Percentiles rank a stretch among this genome's conserved stretches.
Evolutionary conservation across 2,797 vertebrate genomes (phyloP).

Genomic region (Bucorvus abyssinicus): DNA sequence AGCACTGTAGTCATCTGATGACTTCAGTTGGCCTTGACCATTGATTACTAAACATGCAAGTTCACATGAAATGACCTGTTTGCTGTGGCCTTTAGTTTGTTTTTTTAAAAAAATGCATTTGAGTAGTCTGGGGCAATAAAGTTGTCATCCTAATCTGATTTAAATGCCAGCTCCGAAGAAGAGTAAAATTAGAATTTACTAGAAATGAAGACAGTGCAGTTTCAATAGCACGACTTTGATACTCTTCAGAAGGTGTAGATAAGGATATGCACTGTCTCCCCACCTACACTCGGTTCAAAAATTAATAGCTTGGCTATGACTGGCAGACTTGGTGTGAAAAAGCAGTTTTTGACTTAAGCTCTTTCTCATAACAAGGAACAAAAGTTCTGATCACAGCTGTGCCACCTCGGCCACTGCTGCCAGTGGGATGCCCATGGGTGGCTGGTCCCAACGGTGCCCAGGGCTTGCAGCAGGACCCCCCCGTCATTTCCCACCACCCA

Average conservation of each 20-base stretch:
- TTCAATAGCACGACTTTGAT: slow-evolving; percentile 4
- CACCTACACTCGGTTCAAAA: slow-evolving; percentile 40
- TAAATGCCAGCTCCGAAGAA: neutral
- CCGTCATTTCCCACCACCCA: accelerated
- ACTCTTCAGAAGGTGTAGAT: neutral
- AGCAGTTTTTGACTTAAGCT: neutral
- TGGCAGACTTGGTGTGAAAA: neutral
- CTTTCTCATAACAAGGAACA: neutral
- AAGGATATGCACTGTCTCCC: neutral
- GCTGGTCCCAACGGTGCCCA: accelerated
- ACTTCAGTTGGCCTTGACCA: neutral
- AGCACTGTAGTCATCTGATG: neutral
- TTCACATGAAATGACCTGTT: neutral
- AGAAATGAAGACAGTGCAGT: slow-evolving; percentile 19
- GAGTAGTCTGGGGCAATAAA: neutral
- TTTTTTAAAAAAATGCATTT: neutral
- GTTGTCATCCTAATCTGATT: neutral
- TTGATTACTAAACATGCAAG: neutral
- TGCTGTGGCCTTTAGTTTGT: neutral
- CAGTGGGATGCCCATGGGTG: accelerated
- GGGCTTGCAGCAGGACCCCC: neutral
- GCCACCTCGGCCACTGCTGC: accelerated
- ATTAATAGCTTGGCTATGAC: neutral
- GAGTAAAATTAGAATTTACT: slow-evolving; percentile 26
- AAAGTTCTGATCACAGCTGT: neutral